Conservation (phyloP, 2,113 vertebrate genomes). For the Lepus timidus region DNA sequence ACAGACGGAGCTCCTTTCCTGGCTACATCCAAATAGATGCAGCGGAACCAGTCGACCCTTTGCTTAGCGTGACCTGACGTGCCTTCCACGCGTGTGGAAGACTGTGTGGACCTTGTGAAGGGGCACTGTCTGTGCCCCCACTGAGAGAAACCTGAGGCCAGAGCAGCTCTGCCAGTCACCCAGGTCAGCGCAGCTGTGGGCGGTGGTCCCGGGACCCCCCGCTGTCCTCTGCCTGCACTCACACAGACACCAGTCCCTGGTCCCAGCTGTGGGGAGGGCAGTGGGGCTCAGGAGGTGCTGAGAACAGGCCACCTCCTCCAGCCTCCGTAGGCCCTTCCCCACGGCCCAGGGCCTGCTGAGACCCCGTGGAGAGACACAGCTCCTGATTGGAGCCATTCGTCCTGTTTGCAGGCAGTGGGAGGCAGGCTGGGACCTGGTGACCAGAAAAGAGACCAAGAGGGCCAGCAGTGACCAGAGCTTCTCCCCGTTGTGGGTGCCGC, state of each 20-base stretch:
- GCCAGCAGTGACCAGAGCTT: fast-evolving
- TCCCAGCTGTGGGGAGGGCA: neutral
- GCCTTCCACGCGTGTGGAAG: too few relatives aligned
- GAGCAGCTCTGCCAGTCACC: neutral
- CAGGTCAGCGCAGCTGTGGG: conserved; percentile 52
- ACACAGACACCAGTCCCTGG: neutral
- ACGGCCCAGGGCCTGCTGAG: neutral
- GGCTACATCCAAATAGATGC: too few relatives aligned
- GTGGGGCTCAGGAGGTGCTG: neutral
- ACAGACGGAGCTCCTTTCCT: too few relatives aligned
- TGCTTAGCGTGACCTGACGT: too few relatives aligned
- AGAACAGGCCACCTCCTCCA: neutral
- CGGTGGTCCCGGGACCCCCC: neutral
- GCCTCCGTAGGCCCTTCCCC: neutral
- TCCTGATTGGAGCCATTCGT: neutral
- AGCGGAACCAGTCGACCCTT: neutral
- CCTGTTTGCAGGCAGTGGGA: neutral
- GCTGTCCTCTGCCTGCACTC: neutral
- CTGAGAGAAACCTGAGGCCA: neutral
- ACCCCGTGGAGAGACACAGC: neutral
- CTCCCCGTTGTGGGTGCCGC: neutral
- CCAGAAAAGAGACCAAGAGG: neutral
- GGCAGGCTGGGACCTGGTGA: neutral
- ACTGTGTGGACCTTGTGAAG: neutral
- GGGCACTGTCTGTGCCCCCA: fast-evolving